Evolutionary conservation across 2,888 invertebrate genomes (phyloP).

Genomic region (Orthosia gothica): DNA sequence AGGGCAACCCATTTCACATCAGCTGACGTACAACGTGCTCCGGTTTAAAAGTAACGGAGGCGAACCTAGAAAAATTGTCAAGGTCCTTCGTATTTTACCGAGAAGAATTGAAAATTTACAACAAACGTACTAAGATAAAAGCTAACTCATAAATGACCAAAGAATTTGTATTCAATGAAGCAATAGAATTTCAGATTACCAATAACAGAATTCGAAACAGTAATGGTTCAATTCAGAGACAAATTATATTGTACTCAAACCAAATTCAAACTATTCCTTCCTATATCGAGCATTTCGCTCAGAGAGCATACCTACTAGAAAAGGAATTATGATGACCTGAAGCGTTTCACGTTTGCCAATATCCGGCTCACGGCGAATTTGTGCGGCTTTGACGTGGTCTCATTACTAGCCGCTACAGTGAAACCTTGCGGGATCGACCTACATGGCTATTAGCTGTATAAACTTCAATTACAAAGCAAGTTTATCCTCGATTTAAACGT

Average conservation of each 20-base stretch:
- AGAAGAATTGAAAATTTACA: too few relatives aligned
- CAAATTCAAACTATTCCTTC: background rate
- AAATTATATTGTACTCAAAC: background rate
- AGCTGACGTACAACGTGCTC: constrained; percentile 33
- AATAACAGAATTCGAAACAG: background rate
- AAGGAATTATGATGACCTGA: constrained; percentile 21
- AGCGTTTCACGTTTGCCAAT: constrained; percentile 26
- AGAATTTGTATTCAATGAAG: background rate
- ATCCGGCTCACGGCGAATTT: constrained; percentile 23
- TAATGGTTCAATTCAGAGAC: background rate
- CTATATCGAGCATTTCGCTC: background rate
- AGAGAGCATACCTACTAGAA: constrained; percentile 2
- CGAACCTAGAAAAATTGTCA: background rate
- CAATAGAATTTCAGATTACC: background rate
- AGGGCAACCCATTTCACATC: constrained; percentile 5
- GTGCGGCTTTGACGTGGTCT: constrained; percentile 48
- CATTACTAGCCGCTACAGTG: constrained; percentile 31
- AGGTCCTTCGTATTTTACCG: too few relatives aligned
- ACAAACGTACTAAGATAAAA: background rate
- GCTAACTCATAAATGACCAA: background rate
- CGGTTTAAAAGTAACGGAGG: constrained; percentile 11
- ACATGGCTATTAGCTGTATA: background rate
- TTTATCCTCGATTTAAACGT: too few relatives aligned
- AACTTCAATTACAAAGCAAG: background rate
- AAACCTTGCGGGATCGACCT: background rate